Conservation (phyloP, 2,888 invertebrate genomes). For the Chloroclysta siterata region DNA sequence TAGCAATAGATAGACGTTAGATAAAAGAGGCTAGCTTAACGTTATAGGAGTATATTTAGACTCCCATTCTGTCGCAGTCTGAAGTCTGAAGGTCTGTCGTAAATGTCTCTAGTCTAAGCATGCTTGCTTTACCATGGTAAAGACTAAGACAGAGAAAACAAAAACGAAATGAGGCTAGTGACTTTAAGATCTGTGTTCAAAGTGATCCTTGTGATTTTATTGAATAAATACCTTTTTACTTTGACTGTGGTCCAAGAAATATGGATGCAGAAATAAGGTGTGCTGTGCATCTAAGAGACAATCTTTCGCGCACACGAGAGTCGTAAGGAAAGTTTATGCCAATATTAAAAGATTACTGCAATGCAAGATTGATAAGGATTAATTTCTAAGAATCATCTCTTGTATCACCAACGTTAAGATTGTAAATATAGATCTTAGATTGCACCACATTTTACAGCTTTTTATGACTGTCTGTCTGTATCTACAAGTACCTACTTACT, state of each 20-base stretch:
- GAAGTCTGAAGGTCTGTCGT: not conserved
- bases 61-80: constrained; percentile 10
- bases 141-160: too few relatives aligned
- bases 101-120: too few relatives aligned
- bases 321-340: not conserved
- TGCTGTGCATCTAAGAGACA: not conserved
- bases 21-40: not conserved
- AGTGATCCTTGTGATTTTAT: too few relatives aligned
- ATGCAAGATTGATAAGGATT: constrained; percentile 6
- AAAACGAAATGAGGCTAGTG: too few relatives aligned
- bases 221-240: too few relatives aligned
- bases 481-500: not conserved
- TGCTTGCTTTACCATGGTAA: too few relatives aligned
- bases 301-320: not conserved
- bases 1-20: constrained; percentile 1
- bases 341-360: not conserved
- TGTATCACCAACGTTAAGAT: constrained; percentile 2
- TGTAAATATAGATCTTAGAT: constrained; percentile 1
- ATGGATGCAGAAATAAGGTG: not conserved
- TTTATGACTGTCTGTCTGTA: not conserved
- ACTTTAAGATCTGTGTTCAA: too few relatives aligned
- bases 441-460: constrained; percentile 11
- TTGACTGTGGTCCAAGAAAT: too few relatives aligned
- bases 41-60: constrained; percentile 4
- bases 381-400: constrained; percentile 11